Evolutionary conservation across 2,113 vertebrate species (phyloP), one percentile per base, ranked within the genome.

Genomic region (Pleuronectes platessa): DNA sequence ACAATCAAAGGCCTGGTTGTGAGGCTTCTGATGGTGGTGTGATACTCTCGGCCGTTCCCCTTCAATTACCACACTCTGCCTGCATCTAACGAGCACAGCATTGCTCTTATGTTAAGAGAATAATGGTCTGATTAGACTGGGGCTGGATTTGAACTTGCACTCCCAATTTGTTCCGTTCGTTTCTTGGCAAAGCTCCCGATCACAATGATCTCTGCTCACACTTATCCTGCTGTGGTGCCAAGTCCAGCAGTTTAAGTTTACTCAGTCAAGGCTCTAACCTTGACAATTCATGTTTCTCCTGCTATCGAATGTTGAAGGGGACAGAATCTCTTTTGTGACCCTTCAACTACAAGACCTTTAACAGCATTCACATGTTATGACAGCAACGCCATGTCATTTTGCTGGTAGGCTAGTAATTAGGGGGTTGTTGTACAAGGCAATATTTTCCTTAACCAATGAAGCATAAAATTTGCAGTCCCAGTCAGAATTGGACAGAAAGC

Each of bases 401-500:
- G 61, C 85, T 84, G 82, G 61, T 81, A 75, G 26, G 5, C 76
- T 27, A 5, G 85, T 92, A 90, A 92, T 92, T 91, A 89, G 83
- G 68, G 81, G 68, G 77, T 80, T 53, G 86, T 84, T 61, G 84
- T 78, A 88, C 87, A 88, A 79, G 88, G 82, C 78, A 47, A 79
- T 67, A 84, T 77, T 86, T 31, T 89, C 86, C 81, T 82, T 78
- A 86, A 66, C 89, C 87, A 64, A 10, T 88, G 87, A 88, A 90
- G 87, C 91, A 88, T 82, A 74, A 84, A 76, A 91, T 91, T 84
- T 89, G 82, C 83, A 71, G 26, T 82, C 76, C 85, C 77, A 84
- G 81, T 79, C 75, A 82, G 76, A 84, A 55, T n/a, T 49, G 61
- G 76, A 62, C 53, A 26, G 67, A 74, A 85, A 88, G 61, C 86